phyloP scores from a whole-genome alignment of 2,797 vertebrate species.

The Characodon lateralis region DNA sequence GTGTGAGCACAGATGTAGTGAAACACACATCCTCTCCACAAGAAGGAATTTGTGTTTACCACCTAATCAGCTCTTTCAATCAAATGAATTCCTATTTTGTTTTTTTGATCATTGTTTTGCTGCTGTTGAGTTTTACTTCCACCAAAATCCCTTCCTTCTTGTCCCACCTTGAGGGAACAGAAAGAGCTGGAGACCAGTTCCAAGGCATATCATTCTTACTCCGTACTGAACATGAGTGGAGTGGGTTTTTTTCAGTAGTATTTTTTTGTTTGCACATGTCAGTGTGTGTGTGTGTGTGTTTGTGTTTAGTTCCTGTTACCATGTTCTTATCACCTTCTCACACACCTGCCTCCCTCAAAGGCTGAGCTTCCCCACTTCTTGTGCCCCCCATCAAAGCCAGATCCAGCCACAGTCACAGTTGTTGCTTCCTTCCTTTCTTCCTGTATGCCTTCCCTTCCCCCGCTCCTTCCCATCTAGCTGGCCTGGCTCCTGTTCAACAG shows the following conservation, averaged over 20 bases:
- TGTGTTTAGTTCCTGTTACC: slow-evolving; percentile 74
- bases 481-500: slow-evolving; percentile 68
- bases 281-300: slow-evolving; percentile 15
- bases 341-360: slow-evolving; percentile 82
- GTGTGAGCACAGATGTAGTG: slow-evolving; percentile 26
- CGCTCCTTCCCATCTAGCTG: slow-evolving; percentile 36
- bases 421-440: slow-evolving; percentile 57
- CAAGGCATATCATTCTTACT: slow-evolving; percentile 62
- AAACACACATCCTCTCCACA: slow-evolving; percentile 1
- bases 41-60: slow-evolving; percentile 32
- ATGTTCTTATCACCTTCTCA: slow-evolving; percentile 80
- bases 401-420: slow-evolving; percentile 59
- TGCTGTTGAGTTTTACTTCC: slow-evolving; percentile 11
- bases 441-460: slow-evolving; percentile 27
- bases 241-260: slow-evolving; percentile 52
- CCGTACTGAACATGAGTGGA: slow-evolving; percentile 50
- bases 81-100: slow-evolving; percentile 14
- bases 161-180: slow-evolving; percentile 19
- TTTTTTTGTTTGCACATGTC: slow-evolving; percentile 55
- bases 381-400: slow-evolving; percentile 81
- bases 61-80: slow-evolving; percentile 54
- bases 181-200: slow-evolving; percentile 42
- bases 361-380: slow-evolving; percentile 73
- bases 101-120: slow-evolving; percentile 25
- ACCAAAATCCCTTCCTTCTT: slow-evolving; percentile 34